These are phyloP conservation scores for Sarcoramphus papa DNA, from an alignment of 2,797 vertebrate species.

Conservation along the genomic window DNA sequence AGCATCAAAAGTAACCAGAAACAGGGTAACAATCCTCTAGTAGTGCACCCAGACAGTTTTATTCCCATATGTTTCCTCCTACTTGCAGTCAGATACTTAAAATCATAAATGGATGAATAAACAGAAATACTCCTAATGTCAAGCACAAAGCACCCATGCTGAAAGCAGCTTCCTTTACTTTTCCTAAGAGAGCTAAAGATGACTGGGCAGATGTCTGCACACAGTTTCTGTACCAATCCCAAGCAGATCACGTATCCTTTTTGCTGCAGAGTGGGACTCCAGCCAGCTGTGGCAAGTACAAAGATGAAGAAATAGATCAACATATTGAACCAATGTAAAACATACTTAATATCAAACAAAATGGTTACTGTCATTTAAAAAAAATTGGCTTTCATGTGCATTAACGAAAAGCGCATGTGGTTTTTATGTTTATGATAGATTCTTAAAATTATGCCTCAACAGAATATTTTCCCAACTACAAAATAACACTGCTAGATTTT, in stretches of 20 bases:
- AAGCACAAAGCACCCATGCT: neutral
- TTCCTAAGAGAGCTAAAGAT: neutral
- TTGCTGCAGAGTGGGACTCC: neutral
- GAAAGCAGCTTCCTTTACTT: conserved; percentile 4
- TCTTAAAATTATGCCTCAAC: neutral
- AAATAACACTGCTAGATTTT: neutral
- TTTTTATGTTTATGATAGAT: neutral
- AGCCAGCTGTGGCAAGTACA: conserved; percentile 10
- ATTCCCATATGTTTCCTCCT: neutral
- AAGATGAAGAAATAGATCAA: conserved; percentile 10
- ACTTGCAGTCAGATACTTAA: neutral
- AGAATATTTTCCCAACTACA: neutral
- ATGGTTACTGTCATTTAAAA: neutral
- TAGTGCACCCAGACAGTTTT: neutral
- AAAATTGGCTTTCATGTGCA: neutral
- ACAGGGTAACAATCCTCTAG: neutral
- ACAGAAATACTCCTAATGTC: neutral
- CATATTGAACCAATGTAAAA: conserved; percentile 10
- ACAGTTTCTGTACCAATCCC: neutral
- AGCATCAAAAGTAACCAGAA: neutral
- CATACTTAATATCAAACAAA: neutral
- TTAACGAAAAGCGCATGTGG: neutral
- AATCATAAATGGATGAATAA: neutral
- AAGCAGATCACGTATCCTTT: neutral
- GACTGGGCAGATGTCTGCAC: neutral